These are phyloP conservation scores for Eremophila alpestris DNA, from an alignment of 2,797 vertebrate species.

Conservation along the genomic window DNA sequence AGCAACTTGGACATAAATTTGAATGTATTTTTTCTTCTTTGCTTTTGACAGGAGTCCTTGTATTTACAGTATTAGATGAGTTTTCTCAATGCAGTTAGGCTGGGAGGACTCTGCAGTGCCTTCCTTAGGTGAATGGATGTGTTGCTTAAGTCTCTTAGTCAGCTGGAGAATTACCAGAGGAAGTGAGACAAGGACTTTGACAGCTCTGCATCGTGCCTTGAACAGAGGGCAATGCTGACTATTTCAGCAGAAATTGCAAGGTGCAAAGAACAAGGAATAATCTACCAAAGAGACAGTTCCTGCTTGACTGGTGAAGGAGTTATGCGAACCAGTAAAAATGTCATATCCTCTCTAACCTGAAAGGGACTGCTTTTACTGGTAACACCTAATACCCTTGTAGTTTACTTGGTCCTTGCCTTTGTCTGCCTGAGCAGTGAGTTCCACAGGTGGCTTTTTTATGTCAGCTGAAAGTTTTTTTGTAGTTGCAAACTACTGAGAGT, in stretches of 20 bases:
- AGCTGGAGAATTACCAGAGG: slow-evolving; percentile 33
- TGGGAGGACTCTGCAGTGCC: not conserved
- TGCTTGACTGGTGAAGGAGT: not conserved
- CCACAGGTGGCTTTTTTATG: not conserved
- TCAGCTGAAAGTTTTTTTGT: not conserved
- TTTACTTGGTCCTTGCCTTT: slow-evolving; percentile 5
- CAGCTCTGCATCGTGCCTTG: slow-evolving; percentile 27
- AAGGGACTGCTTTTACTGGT: not conserved
- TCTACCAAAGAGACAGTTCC: not conserved
- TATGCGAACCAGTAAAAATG: not conserved
- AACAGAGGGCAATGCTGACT: not conserved
- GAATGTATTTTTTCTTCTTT: slow-evolving; percentile 28
- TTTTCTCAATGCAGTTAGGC: slow-evolving; percentile 3
- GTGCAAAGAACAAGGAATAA: slow-evolving; percentile 6
- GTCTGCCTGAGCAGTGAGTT: not conserved
- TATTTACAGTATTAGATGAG: slow-evolving; percentile 40
- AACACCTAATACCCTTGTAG: not conserved
- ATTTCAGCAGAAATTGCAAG: slow-evolving; percentile 45
- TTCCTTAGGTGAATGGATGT: slow-evolving; percentile 26
- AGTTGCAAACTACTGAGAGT: not conserved
- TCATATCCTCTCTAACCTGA: not conserved
- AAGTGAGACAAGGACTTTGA: slow-evolving; percentile 37
- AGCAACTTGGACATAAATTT: slow-evolving; percentile 40
- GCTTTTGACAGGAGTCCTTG: slow-evolving; percentile 37
- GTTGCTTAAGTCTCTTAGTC: slow-evolving; percentile 38